Base-by-base conservation (phyloP, 2,113 vertebrate species). In the Sander lucioperca region DNA sequence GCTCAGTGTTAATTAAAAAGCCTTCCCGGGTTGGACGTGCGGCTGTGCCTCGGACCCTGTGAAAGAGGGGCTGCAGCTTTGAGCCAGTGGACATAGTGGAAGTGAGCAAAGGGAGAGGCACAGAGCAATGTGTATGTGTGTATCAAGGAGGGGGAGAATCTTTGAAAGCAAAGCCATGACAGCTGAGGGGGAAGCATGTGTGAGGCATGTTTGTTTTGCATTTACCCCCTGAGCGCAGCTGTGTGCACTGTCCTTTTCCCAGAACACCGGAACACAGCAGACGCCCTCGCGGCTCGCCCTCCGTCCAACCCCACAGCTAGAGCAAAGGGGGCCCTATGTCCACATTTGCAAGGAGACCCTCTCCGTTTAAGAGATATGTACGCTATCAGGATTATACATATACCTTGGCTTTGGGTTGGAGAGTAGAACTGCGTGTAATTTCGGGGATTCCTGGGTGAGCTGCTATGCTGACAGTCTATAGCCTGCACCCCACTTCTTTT, bases 191-290 rank as follows among this genome's bases (percentile, higher is more conserved):
- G 92, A 94, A 95, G 93, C 93, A 94, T 95, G 93, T 93, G 92
- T 92, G 82, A 94, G 93, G 93, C 92, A 91, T 96, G 95, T 96
- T 96, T 96, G 94, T 96, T 96, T 96, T 95, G 92, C 94, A 94
- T 95, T 94, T 95, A 94, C 90, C 91, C 91, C 88, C 88, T 71
- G 85, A 89, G 90, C 80, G 88, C 94, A 95, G 94, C 94, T 95
- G 95, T 94, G 93, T 94, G 93, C 92, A 93, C 92, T 93, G 92
- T 94, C 93, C 93, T 95, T 94, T 95, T 95, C 93, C 92, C 94
- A 94, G 94, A 94, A 95, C 91, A 91, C 90, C 84, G 91, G 93
- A 95, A 94, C 93, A 81, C 86, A 91, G 79, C 85, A 90, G 90
- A 93, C 86, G 63, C 82, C 87, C 88, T 91, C 89, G 23, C 67